Evolutionary conservation across 1,140 invertebrate species (phyloP), one percentile per base, ranked within the genome.

Genomic region (Penaeus vannamei): DNA sequence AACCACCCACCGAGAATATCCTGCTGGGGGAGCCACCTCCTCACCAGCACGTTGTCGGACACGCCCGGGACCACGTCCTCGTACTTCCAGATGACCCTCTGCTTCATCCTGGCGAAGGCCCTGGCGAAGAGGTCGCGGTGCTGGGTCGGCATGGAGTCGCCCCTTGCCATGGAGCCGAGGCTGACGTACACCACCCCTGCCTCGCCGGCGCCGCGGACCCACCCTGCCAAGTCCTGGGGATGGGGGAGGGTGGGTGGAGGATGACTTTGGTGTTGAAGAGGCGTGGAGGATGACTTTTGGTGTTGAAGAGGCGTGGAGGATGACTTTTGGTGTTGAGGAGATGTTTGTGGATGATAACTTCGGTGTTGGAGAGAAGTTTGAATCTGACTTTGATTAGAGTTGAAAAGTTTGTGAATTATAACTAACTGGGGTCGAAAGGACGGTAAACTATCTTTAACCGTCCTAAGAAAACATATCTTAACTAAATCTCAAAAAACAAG

Each of bases 11-110:
- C 79, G 4, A 87, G 79, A 60, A 87, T 60, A 59, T 87, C 86
- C 26, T 87, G 86, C 64, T 87, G 86, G 36, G 86, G 86, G n/a
- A 87, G 79, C 86, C 86, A 87, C 36, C 29, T 32, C 17, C 23
- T 60, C 19, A 81, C 69, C 61, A 84, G 19, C 26, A 84, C 29
- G 46, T 62, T 84, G 5, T 62, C 82, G 5, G 61, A 29, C 60
- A 84, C 46, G 53, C 72, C 85, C 26, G 76, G 29, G 12, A 86
- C 19, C 46, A 79, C 46, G 10, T 26, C 72, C 26, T 86, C 42
- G 59, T 77, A 80, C 59, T 86, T 86, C 85, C 85, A 86, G 46
- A 81, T 32, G n/a, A 81, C 46, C 53, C 79, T 46, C 17, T 53
- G n/a, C 19, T 46, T 10, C 22, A 81, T 5, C 1, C 17, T 81